These are phyloP conservation scores for Psix sp. DNA, from an alignment of 1,140 invertebrate genomes.

Conservation along the genomic window DNA sequence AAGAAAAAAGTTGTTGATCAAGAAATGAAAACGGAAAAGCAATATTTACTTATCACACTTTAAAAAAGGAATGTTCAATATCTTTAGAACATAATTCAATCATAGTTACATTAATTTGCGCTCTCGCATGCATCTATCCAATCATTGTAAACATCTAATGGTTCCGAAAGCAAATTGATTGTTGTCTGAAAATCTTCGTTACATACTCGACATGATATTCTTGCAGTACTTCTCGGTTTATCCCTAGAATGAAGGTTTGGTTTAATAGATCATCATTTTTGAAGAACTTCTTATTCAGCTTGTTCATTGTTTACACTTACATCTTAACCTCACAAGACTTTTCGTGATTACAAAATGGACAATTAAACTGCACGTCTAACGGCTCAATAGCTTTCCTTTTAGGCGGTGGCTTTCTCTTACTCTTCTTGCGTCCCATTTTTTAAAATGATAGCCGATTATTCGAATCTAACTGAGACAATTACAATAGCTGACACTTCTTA, in stretches of 20 bases:
- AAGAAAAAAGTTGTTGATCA: too few relatives aligned
- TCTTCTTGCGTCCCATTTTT: conserved; percentile 96
- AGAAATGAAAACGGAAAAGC: too few relatives aligned
- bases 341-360: conserved; percentile 99
- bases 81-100: conserved; percentile 1
- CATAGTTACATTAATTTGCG: conserved; percentile 83
- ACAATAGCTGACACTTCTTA: too few relatives aligned
- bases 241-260: conserved; percentile 85
- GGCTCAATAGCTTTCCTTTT: conserved; percentile 96
- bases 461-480: too few relatives aligned
- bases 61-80: too few relatives aligned
- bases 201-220: conserved; percentile 96
- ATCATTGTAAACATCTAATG: conserved; percentile 99
- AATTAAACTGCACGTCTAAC: conserved; percentile 97
- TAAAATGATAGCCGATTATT: not conserved
- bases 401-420: conserved; percentile 96
- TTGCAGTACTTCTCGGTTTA: conserved; percentile 92
- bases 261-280: not conserved
- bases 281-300: not conserved
- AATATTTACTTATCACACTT: too few relatives aligned
- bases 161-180: conserved; percentile 97
- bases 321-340: conserved; percentile 99
- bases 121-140: conserved; percentile 99
- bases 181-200: conserved; percentile 97
- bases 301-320: conserved; percentile 80